Evolutionary conservation across 2,888 invertebrate genomes (phyloP).

Genomic region (Acleris holmiana): DNA sequence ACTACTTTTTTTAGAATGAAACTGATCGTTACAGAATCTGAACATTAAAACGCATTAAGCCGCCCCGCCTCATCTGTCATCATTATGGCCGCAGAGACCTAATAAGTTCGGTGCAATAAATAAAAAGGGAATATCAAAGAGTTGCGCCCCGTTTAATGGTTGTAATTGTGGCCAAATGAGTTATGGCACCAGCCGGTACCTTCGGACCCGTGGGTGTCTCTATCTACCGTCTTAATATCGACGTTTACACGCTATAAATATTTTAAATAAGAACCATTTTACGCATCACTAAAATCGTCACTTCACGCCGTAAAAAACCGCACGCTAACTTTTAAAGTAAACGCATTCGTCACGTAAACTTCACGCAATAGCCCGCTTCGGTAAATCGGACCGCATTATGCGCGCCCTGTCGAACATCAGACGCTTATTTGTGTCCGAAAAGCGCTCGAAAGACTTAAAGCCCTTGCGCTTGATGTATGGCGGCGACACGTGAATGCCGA

Average conservation of each 20-base stretch:
- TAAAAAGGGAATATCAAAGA: slow-evolving; percentile 79
- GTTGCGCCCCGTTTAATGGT: slow-evolving; percentile 79
- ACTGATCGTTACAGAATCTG: slow-evolving; percentile 58
- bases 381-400: slow-evolving; percentile 67
- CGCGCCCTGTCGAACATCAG: slow-evolving; percentile 70
- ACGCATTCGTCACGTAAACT: slow-evolving; percentile 21
- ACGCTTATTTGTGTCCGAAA: slow-evolving; percentile 83
- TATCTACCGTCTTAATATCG: slow-evolving; percentile 68
- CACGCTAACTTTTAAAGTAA: slow-evolving; percentile 38
- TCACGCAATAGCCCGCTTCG: slow-evolving; percentile 34
- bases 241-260: slow-evolving; percentile 79
- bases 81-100: slow-evolving; percentile 82
- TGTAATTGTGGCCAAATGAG: slow-evolving; percentile 82
- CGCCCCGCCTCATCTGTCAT: slow-evolving; percentile 79
- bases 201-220: slow-evolving; percentile 65
- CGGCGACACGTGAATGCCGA: slow-evolving; percentile 76
- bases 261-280: slow-evolving; percentile 71
- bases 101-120: slow-evolving; percentile 82
- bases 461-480: slow-evolving; percentile 78
- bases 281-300: slow-evolving; percentile 64
- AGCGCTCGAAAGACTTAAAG: slow-evolving; percentile 81
- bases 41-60: slow-evolving; percentile 70
- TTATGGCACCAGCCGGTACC: slow-evolving; percentile 69
- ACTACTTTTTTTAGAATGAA: slow-evolving; percentile 57
- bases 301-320: slow-evolving; percentile 62